Percentiles rank a stretch among this genome's conserved stretches.
Conservation (phyloP, 1,140 invertebrate genomes). For the Colletes latitarsis region DNA sequence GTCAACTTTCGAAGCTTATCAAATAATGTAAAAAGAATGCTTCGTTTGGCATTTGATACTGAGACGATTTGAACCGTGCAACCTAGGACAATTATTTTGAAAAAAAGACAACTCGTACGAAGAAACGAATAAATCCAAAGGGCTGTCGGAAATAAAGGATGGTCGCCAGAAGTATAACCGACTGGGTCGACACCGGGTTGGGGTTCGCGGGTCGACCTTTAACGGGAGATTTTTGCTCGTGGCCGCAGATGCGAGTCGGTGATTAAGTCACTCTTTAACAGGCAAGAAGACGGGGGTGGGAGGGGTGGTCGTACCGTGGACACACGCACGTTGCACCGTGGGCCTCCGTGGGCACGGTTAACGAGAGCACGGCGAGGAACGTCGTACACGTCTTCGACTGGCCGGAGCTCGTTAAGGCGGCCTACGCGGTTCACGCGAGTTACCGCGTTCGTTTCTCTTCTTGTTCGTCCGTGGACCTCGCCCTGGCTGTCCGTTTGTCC, state of each 20-base stretch:
- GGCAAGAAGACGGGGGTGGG: not conserved
- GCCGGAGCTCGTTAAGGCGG: conserved; percentile 70
- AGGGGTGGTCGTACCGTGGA: not conserved
- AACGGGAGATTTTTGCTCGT: conserved; percentile 63
- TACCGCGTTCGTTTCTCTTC: conserved; percentile 51
- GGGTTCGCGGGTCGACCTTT: conserved; percentile 33
- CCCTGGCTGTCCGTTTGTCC: conserved; percentile 60
- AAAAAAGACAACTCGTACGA: too few species aligned
- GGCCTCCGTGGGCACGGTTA: conserved; percentile 52
- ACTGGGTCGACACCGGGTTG: too few species aligned
- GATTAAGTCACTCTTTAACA: conserved; percentile 72
- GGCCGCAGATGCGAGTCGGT: conserved; percentile 64
- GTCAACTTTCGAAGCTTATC: too few species aligned
- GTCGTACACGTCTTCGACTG: conserved; percentile 63
- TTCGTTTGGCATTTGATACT: too few species aligned
- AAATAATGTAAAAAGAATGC: too few species aligned
- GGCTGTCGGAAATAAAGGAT: too few species aligned
- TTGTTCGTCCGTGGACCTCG: conserved; percentile 41
- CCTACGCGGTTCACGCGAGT: conserved; percentile 72
- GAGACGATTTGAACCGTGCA: too few species aligned
- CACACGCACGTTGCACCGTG: conserved; percentile 24
- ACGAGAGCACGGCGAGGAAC: conserved; percentile 67
- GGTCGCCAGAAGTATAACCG: too few species aligned
- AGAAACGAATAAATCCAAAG: too few species aligned
- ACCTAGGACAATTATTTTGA: too few species aligned